Evolutionary conservation across 2,113 vertebrate genomes (phyloP), one percentile per base, ranked within the genome.

Genomic region (Oriolus oriolus): DNA sequence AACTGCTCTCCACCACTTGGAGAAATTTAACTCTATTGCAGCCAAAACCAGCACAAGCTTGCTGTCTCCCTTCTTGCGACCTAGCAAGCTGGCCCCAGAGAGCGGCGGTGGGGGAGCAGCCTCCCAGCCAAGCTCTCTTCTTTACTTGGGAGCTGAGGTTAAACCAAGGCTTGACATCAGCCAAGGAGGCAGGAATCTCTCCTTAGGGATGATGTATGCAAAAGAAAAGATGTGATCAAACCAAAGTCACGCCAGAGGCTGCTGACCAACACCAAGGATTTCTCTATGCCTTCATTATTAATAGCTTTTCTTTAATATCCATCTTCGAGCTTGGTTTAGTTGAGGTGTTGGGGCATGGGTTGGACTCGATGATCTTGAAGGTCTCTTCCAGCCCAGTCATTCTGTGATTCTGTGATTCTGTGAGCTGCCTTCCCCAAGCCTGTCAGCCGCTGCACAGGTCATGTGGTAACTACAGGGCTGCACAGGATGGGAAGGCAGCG

Each of bases 61-160:
- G 5, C 16, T 21, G 28, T 22, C 20, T 5, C 9, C 3, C 7
- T 76, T 27, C 44, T 15, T 3, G 0, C 37, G 5, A 1, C 41
- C 11, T 16, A 26, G 9, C 33, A 59, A 60, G 79, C 12, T 12
- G 30, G 39, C 16, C 57, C 24, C 45, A 42, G 35, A 41, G 8
- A 63, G 30, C 23, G 28, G 28, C 19, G 0, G 0, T 7, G 27
- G 2, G 31, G 26, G 7, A 7, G 57, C 18, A 90, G 24, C 7
- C 35, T 33, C 14, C 22, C 19, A 54, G 47, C 7, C 41, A 91
- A 87, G 22, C 4, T 16, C 70, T 13, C 44, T 37, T 31, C 53
- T 85, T 50, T 44, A 7, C 57, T 15, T 37, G 30, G 19, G 16
- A 90, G 31, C 13, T 78, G 64, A 69, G 22, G 31, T 64, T 31